phyloP scores from a whole-genome alignment of 2,888 invertebrate genomes.

The Tribolium freemani region DNA sequence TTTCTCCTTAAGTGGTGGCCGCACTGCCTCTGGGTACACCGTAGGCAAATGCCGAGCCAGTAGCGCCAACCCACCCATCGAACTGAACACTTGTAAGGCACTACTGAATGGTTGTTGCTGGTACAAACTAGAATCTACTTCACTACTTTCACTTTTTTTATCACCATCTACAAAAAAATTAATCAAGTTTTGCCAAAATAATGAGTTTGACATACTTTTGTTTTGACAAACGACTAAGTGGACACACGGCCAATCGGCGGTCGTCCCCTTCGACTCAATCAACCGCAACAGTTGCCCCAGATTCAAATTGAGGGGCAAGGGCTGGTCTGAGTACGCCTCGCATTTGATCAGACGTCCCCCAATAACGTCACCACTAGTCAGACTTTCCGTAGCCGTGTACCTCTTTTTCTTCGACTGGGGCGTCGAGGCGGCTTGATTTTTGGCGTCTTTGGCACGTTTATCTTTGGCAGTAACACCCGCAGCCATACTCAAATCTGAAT shows the following conservation, averaged over 20 bases:
- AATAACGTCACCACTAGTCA: conserved; percentile 55
- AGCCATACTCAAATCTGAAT: conserved; percentile 77
- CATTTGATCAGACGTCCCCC: conserved; percentile 64
- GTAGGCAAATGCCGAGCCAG: conserved; percentile 91
- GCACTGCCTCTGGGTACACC: conserved; percentile 84
- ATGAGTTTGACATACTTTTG: conserved; percentile 58
- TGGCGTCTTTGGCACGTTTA: conserved; percentile 87
- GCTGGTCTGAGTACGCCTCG: conserved; percentile 61
- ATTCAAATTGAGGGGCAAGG: conserved; percentile 63
- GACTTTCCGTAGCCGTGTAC: conserved; percentile 51
- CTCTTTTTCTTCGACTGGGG: conserved; percentile 66
- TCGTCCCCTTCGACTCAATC: conserved; percentile 61
- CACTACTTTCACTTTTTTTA: conserved; percentile 32
- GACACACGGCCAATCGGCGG: conserved; percentile 66
- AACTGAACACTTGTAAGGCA: conserved; percentile 88
- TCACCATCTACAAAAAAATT: conserved; percentile 32
- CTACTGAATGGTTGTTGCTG: conserved; percentile 66
- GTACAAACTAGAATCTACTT: conserved; percentile 40
- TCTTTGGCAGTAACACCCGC: conserved; percentile 92
- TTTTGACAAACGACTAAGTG: conserved; percentile 65
- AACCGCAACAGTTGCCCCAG: conserved; percentile 65
- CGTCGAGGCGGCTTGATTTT: conserved; percentile 72
- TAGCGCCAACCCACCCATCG: conserved; percentile 88
- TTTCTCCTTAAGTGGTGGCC: conserved; percentile 73
- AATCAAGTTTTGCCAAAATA: background rate